phyloP scores from a whole-genome alignment of 2,888 invertebrate species.

The Watsonalla binaria region DNA sequence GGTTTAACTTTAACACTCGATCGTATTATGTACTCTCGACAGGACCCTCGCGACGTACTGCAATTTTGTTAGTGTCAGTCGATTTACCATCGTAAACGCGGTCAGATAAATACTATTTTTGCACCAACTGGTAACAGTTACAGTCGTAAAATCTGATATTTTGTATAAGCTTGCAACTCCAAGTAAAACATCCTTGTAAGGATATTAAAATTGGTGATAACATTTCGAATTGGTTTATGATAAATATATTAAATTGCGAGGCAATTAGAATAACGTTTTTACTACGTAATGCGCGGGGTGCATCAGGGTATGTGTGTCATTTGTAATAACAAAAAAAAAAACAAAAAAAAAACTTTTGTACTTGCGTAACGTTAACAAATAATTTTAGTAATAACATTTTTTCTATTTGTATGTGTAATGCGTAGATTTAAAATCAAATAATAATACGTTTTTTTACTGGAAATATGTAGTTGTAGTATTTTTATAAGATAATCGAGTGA shows the following conservation, averaged over 20 bases:
- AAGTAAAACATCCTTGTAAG: constrained; percentile 27
- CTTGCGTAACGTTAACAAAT: constrained; percentile 70
- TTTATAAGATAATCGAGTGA: constrained; percentile 58
- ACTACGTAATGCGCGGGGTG: constrained; percentile 73
- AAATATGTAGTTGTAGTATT: constrained; percentile 70
- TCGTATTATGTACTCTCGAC: constrained; percentile 56
- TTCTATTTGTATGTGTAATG: constrained; percentile 69
- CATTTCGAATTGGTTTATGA: constrained; percentile 73
- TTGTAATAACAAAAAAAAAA: constrained; percentile 55
- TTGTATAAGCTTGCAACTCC: neutral
- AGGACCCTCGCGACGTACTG: constrained; percentile 24
- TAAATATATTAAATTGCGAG: constrained; percentile 73
- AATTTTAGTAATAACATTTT: constrained; percentile 66
- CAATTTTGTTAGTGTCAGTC: constrained; percentile 5
- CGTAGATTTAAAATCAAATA: constrained; percentile 66
- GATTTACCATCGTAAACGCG: neutral
- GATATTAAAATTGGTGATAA: constrained; percentile 59
- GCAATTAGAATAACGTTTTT: constrained; percentile 64
- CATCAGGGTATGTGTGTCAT: constrained; percentile 79
- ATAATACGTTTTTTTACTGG: constrained; percentile 72
- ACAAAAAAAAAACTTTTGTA: constrained; percentile 55
- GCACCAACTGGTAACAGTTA: constrained; percentile 27
- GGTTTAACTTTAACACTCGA: constrained; percentile 45
- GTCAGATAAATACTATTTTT: constrained; percentile 8
- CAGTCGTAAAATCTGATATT: neutral